These are phyloP conservation scores for Hyperoplus lanceolatus DNA, from an alignment of 2,797 vertebrate species.

Conservation along the genomic window DNA sequence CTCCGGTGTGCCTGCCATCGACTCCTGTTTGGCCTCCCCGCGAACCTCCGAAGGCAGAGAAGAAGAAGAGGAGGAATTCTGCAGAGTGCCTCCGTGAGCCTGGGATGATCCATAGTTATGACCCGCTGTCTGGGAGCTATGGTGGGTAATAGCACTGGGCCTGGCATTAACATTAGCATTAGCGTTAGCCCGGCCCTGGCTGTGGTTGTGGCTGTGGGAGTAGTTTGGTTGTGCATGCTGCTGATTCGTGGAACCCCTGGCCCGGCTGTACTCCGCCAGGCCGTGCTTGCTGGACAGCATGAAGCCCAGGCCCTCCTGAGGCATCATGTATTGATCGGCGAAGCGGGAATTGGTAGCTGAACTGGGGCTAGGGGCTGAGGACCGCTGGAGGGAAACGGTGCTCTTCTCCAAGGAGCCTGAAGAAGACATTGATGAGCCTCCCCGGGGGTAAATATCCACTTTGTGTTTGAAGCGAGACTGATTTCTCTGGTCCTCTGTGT, in stretches of 20 bases:
- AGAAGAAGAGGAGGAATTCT: conserved; percentile 64
- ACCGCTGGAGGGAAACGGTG: conserved; percentile 69
- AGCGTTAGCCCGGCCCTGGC: conserved; percentile 58
- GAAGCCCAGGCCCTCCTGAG: conserved; percentile 84
- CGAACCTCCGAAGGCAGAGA: conserved; percentile 63
- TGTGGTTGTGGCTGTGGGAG: conserved; percentile 37
- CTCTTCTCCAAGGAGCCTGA: conserved; percentile 82
- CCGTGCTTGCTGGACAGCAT: conserved; percentile 88
- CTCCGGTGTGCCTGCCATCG: conserved; percentile 81
- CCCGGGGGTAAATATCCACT: conserved; percentile 84
- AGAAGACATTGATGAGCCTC: conserved; percentile 53
- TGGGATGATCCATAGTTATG: conserved; percentile 65
- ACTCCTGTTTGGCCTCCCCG: conserved; percentile 84
- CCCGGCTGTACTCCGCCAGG: conserved; percentile 78
- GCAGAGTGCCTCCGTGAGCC: conserved; percentile 58
- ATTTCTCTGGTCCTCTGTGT: conserved; percentile 63
- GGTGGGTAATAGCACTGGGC: conserved; percentile 67
- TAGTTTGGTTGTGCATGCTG: conserved; percentile 18
- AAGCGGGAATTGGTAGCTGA: conserved; percentile 69
- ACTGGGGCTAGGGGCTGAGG: conserved; percentile 64
- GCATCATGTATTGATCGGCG: conserved; percentile 82
- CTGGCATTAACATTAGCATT: conserved; percentile 9
- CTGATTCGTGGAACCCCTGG: conserved; percentile 67
- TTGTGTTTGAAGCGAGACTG: conserved; percentile 80
- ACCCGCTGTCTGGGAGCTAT: conserved; percentile 41